These are phyloP conservation scores for Cephus pygmeus DNA, from an alignment of 2,888 invertebrate genomes.

Conservation along the genomic window DNA sequence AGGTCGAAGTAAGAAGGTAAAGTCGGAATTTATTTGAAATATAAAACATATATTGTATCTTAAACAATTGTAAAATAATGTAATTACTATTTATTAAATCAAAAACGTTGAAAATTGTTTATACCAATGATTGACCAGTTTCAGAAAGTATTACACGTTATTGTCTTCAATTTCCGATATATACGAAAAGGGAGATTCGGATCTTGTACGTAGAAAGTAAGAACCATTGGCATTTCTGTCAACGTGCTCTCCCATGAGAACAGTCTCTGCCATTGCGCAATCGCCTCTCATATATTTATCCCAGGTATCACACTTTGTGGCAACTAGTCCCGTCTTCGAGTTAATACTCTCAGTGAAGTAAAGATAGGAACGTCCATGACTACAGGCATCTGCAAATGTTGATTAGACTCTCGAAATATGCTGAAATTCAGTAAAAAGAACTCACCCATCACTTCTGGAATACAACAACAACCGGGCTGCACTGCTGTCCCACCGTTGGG, in stretches of 20 bases:
- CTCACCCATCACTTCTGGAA: slow-evolving; percentile 58
- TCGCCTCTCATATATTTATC: slow-evolving; percentile 52
- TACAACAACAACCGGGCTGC: slow-evolving; percentile 64
- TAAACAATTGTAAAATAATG: slow-evolving; percentile 43
- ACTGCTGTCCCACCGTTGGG: slow-evolving; percentile 63
- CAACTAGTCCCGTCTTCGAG: slow-evolving; percentile 53
- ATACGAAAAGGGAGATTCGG: slow-evolving; percentile 53
- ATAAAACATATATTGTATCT: slow-evolving; percentile 25
- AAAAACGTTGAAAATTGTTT: slow-evolving; percentile 14
- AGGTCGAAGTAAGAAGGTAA: neutral
- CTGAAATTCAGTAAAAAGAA: neutral
- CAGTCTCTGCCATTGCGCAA: slow-evolving; percentile 41
- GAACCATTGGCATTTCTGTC: slow-evolving; percentile 51
- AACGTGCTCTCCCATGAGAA: slow-evolving; percentile 58
- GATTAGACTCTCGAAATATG: neutral
- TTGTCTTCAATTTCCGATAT: slow-evolving; percentile 29
- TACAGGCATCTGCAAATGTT: slow-evolving; percentile 65
- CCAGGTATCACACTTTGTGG: slow-evolving; percentile 62
- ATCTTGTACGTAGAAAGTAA: slow-evolving; percentile 56
- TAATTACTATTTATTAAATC: slow-evolving; percentile 53
- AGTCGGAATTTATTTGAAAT: neutral
- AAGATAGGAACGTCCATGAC: slow-evolving; percentile 65
- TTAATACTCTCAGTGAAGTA: slow-evolving; percentile 68
- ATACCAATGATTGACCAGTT: neutral
- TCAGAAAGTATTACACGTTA: slow-evolving; percentile 21